Percentiles rank a stretch among this genome's conserved stretches.
Evolutionary conservation across 2,888 invertebrate species (phyloP).

Genomic region (Athalia circularis): DNA sequence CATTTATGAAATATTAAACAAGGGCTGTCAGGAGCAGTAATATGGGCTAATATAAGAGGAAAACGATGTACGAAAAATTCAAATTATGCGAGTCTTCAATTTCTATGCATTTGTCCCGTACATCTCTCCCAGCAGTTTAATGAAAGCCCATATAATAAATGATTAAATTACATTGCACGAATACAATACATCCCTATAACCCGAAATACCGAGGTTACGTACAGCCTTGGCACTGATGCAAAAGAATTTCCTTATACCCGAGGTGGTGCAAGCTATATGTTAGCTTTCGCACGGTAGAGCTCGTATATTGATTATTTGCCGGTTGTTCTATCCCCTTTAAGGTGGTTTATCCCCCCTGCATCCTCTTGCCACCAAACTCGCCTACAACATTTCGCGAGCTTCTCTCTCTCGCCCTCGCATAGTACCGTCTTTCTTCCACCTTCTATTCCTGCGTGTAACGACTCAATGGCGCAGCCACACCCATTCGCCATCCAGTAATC

Average conservation of each 20-base stretch:
- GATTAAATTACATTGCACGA: no score
- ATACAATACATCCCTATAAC: no score
- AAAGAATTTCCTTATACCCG: constrained; percentile 23
- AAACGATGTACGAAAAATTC: no score
- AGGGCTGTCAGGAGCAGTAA: no score
- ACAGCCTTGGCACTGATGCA: constrained; percentile 13
- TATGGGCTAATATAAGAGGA: no score
- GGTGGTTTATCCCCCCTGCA: constrained; percentile 67
- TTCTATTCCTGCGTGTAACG: constrained; percentile 71
- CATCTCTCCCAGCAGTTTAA: no score
- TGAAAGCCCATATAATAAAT: no score
- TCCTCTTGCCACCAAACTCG: constrained; percentile 45
- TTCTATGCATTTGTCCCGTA: no score
- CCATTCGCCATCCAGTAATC: constrained; percentile 73
- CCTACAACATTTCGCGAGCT: constrained; percentile 45
- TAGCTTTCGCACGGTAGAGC: constrained; percentile 36
- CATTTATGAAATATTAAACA: no score
- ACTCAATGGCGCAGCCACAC: constrained; percentile 73
- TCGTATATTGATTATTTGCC: constrained; percentile 42
- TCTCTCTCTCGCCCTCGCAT: constrained; percentile 50
- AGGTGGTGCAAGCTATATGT: background rate
- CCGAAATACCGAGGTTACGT: background rate
- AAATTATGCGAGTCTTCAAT: no score
- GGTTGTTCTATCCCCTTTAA: constrained; percentile 70
- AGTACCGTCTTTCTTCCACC: constrained; percentile 47